Evolutionary conservation across 2,888 invertebrate species (phyloP), one percentile per base, ranked within the genome.

Genomic region (Cheilosia impressa): DNA sequence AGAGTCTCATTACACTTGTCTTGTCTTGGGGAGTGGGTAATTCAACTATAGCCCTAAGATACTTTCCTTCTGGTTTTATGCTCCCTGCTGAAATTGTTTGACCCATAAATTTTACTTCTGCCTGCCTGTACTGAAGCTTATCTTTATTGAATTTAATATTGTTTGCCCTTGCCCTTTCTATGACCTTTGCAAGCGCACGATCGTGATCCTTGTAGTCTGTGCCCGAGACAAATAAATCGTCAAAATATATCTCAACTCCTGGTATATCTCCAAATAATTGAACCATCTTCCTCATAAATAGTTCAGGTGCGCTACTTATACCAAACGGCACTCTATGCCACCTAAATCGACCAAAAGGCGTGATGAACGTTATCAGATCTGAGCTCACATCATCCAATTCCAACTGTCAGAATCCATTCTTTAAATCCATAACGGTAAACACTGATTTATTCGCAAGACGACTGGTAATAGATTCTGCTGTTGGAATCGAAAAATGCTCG

Each of bases 111-210:
- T 65, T 57, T 2, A 79, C 71, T 31, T 72, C 65, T 47, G 47
- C 52, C 15, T 71, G 52, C n/a, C 79, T 71, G n/a, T 53, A 79
- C 19, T 71, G 87, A 71, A 88, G 77, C 71, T 89, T 89, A n/a
- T 88, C 2, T 19, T 1, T 19, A 2, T 19, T 19, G 19, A 55
- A 19, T 4, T 75, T 83, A 55, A 81, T 77, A 66, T 58, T 53
- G 45, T 71, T 71, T 27, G 34, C 66, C 15, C 73, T 62, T n/a
- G 87, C 84, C 2, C 88, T 53, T 62, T 85, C 47, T 22, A 88
- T 57, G 4, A 87, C 83, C 31, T 55, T 63, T 2, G 9, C 2
- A 7, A 88, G 27, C 1, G 1, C 1, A 1, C 1, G 27, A 27
- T 27, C 27, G 6, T 27, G 27, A 0, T 27, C 13, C 31, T 83